These are phyloP conservation scores for Neoniphon sammara DNA, from an alignment of 2,797 vertebrate genomes.

Conservation along the genomic window DNA sequence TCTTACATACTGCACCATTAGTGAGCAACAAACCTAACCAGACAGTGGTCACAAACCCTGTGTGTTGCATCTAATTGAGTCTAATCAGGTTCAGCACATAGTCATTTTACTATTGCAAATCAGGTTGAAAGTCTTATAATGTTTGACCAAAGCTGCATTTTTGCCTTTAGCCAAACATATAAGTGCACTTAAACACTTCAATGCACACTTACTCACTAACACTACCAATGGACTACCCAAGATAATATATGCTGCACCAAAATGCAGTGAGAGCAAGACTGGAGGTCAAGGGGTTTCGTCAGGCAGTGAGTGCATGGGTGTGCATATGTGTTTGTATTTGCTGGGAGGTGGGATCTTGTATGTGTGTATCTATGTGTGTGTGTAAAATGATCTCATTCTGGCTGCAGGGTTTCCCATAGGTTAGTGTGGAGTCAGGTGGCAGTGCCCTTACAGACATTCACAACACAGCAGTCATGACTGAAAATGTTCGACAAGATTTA, in stretches of 20 bases:
- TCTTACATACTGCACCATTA: background rate
- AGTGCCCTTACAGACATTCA: constrained; percentile 23
- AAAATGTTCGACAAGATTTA: background rate
- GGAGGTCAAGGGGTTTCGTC: constrained; percentile 8
- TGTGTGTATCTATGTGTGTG: constrained; percentile 6
- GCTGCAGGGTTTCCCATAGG: constrained; percentile 52
- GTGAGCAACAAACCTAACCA: constrained; percentile 4
- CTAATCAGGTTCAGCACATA: background rate
- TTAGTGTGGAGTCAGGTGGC: constrained; percentile 57
- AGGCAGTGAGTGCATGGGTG: background rate
- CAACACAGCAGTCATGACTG: constrained; percentile 20
- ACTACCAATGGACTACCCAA: constrained; percentile 24
- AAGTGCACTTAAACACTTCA: constrained; percentile 29
- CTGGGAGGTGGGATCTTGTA: background rate
- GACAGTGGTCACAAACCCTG: background rate
- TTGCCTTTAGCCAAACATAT: constrained; percentile 1
- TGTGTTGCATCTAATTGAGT: constrained; percentile 6
- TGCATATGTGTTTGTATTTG: constrained; percentile 24
- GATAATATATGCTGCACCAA: constrained; percentile 22
- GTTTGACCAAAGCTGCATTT: background rate
- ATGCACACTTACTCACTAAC: constrained; percentile 7
- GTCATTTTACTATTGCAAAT: background rate
- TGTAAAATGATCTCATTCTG: constrained; percentile 48
- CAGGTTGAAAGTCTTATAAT: background rate
- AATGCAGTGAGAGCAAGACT: constrained; percentile 24